phyloP scores from a whole-genome alignment of 2,797 vertebrate genomes.

The Notoglanidium macrostoma region DNA sequence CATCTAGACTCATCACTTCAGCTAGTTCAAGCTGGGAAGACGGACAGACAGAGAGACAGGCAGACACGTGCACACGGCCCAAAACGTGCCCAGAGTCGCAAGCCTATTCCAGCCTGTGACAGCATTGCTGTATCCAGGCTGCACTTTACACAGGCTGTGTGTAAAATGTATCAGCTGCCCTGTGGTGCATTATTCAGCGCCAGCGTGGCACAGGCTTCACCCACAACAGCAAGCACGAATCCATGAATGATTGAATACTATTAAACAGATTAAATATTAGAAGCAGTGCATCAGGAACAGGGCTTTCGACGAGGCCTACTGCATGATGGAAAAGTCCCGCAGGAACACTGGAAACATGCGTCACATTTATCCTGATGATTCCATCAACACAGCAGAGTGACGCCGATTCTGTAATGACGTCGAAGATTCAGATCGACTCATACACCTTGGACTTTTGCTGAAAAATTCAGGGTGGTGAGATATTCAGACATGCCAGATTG shows the following conservation, averaged over 20 bases:
- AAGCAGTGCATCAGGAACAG: constrained; percentile 12
- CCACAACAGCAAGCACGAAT: constrained; percentile 1
- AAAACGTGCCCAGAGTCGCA: background rate
- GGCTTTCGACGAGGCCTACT: background rate
- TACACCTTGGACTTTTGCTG: background rate
- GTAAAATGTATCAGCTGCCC: constrained; percentile 44
- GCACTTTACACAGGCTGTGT: constrained; percentile 36
- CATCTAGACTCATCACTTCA: constrained; percentile 15
- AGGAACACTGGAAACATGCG: constrained; percentile 8
- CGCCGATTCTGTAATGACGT: constrained; percentile 12
- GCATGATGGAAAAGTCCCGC: constrained; percentile 14
- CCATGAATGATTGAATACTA: constrained; percentile 33
- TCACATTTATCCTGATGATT: background rate
- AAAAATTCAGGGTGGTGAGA: constrained; percentile 10
- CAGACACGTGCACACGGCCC: background rate
- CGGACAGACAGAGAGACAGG: background rate
- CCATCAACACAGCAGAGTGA: background rate
- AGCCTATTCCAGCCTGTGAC: background rate
- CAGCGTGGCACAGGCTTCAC: constrained; percentile 8
- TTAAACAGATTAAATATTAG: constrained; percentile 25
- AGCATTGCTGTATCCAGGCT: constrained; percentile 12
- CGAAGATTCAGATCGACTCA: background rate
- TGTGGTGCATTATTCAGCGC: constrained; percentile 39
- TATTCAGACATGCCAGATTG: background rate
- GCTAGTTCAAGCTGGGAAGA: background rate